Base-by-base conservation (phyloP, 2,113 vertebrate genomes). In the Chelonoidis abingdonii region DNA sequence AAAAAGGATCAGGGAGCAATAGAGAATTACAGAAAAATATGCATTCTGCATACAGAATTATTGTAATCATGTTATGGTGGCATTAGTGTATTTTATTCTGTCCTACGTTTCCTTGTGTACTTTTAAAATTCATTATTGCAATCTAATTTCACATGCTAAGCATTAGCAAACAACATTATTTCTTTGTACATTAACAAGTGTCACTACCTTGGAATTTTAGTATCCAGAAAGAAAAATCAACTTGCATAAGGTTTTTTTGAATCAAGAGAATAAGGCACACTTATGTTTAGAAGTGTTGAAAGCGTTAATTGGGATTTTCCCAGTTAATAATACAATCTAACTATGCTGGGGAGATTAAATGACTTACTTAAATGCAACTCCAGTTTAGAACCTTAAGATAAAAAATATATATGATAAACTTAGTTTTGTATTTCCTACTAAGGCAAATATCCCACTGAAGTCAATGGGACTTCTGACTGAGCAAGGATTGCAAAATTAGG, bases 351-450 rank as follows among this genome's bases (percentile, higher is more conserved):
- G 83, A 96, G 95, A 88, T 62, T 92, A 78, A 93, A 91, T 95
- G 84, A 96, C 53, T 86, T 87, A 8, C 44, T 88, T 92, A 88
- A 94, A 95, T 72, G 52, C n/a, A 83, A 38, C 76, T 90, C 21
- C 13, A 69, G 35, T 88, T 89, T 72, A 89, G 81, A 92, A 76
- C 76, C 29, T 87, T 65, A 7, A 35, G 31, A 65, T 35, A 89
- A 92, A 89, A 90, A 84, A 79, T 87, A 31, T 8, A 8, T 75
- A 16, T 19, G 17, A 81, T 22, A 10, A 91, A 29, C 80, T 3
- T 11, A 83, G 62, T 86, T 52, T 4, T 4, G n/a, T 6, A 83
- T 19, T n/a, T 79, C 25, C 5, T 29, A 78, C 35, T 75, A 65
- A 57, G 0, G 2, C 6, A 80, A 83, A 1, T 6, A 86, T 81